Evolutionary conservation across 2,888 invertebrate species (phyloP), one percentile per base, ranked within the genome.

Genomic region (Miltochrista miniata): DNA sequence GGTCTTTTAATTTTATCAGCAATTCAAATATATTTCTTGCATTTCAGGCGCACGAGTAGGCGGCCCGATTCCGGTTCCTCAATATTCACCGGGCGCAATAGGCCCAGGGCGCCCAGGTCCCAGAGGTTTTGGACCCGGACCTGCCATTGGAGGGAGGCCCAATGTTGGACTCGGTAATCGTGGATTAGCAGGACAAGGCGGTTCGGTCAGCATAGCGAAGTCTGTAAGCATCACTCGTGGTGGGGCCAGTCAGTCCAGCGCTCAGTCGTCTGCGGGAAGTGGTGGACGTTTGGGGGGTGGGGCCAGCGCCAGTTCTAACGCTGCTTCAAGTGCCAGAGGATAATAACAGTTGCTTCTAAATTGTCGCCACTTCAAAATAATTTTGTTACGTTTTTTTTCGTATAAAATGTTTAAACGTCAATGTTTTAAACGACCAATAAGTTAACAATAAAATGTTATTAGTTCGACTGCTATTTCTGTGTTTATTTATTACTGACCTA

Each of bases 131-230:
- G 38, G 38, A 7, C 18, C 33, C 1, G 37, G 45, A 9, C 15
- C 30, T 12, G 13, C 7, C 11, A 13, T 30, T 3, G 44, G 35
- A 1, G 36, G 15, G 0, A 14, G 14, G 18, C 18, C 10, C 14
- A 45, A 45, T 12, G 15, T n/a, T n/a, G 33, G 42, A 14, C 15
- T 34, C 12, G 45, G 38, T 10, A 14, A 30, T 13, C 29, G 31
- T 12, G 8, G 45, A 14, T 30, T 30, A 15, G 1, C 13, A 38
- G 30, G 15, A 18, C 29, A 37, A 38, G 38, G 38, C 1, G 33
- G 45, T 33, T 45, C 45, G 14, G 31, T 45, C n/a, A 45, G 45
- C 11, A 45, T 45, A 18, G 30, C 45, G 10, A 45, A 45, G n/a
- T 45, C 45, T 13, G 33, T 45, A 9, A 31, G 31, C 33, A 45